Evolutionary conservation across 2,113 vertebrate genomes (phyloP).

Genomic region (Onychostruthus taczanowskii): DNA sequence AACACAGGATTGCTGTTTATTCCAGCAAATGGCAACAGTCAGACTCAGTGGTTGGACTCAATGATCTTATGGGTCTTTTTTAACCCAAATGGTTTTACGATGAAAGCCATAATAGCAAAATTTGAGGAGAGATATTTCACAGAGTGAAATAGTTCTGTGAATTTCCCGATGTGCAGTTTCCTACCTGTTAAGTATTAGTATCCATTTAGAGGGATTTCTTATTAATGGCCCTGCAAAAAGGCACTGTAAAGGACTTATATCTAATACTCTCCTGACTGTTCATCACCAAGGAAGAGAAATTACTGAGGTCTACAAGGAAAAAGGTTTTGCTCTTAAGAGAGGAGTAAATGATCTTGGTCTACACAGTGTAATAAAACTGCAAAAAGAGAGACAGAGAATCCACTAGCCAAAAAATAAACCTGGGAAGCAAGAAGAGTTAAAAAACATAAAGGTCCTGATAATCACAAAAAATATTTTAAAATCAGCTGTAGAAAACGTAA

Average conservation of each 20-base stretch:
- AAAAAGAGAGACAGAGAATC: neutral
- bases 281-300: neutral
- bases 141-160: neutral
- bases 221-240: neutral
- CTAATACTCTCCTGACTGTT: neutral
- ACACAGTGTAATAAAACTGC: neutral
- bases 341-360: neutral
- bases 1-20: neutral
- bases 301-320: neutral
- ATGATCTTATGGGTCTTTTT: neutral
- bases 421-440: neutral
- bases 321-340: neutral
- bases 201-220: neutral
- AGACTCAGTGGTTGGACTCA: neutral
- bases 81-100: neutral
- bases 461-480: neutral
- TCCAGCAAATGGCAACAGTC: neutral
- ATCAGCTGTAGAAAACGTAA: neutral
- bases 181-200: neutral
- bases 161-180: neutral
- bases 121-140: neutral
- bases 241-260: neutral
- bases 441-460: neutral
- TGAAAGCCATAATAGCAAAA: neutral
- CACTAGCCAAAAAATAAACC: neutral